These are phyloP conservation scores for Graptemys geographica DNA, from an alignment of 2,797 vertebrate species.

Conservation along the genomic window DNA sequence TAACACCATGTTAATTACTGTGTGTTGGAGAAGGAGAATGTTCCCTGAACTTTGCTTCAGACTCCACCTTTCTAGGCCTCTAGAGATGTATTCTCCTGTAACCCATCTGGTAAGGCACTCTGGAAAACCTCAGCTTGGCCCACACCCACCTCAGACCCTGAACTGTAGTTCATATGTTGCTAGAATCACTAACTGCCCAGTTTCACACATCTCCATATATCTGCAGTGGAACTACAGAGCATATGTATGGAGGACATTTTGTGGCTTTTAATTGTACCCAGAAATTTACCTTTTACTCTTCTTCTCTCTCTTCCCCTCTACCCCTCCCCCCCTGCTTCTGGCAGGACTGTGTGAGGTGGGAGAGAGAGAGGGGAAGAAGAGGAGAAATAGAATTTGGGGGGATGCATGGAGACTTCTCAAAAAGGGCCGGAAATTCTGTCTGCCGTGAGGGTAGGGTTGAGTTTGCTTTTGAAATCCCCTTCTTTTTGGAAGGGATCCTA, in stretches of 20 bases:
- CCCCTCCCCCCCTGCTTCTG: neutral
- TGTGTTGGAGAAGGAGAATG: constrained; percentile 23
- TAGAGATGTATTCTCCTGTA: constrained; percentile 46
- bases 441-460: constrained; percentile 19
- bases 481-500: constrained; percentile 54
- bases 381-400: constrained; percentile 20
- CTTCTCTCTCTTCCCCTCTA: neutral
- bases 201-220: constrained; percentile 75
- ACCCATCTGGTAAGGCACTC: constrained; percentile 68
- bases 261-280: constrained; percentile 61
- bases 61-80: constrained; percentile 59
- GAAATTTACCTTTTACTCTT: constrained; percentile 25
- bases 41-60: constrained; percentile 66
- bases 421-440: constrained; percentile 51
- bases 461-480: constrained; percentile 66
- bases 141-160: constrained; percentile 42
- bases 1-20: neutral
- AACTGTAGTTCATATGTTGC: constrained; percentile 74
- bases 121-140: constrained; percentile 74
- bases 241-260: constrained; percentile 61
- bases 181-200: constrained; percentile 66
- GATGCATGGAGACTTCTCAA: neutral
- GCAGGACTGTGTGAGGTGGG: neutral
- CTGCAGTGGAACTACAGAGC: constrained; percentile 59
- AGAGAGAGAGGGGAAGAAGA: neutral